phyloP scores from a whole-genome alignment of 2,797 vertebrate species.

The Squalus acanthias region DNA sequence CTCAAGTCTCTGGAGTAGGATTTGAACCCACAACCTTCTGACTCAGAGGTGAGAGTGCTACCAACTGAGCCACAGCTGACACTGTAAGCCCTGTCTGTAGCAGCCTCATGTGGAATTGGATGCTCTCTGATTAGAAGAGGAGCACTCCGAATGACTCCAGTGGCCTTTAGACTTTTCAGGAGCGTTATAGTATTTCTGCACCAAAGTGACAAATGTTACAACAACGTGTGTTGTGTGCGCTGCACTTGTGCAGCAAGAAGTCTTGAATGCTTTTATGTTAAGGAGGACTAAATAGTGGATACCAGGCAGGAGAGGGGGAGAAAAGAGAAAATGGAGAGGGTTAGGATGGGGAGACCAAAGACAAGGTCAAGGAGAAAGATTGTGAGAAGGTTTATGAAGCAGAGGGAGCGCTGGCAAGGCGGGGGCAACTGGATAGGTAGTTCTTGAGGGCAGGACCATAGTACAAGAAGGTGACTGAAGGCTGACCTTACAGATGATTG shows the following conservation, averaged over 20 bases:
- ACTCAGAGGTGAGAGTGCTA: too few species aligned
- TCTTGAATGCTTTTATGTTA: background rate
- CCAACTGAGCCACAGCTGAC: too few species aligned
- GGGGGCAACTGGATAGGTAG: background rate
- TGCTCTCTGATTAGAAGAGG: background rate
- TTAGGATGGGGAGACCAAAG: background rate
- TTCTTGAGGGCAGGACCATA: background rate
- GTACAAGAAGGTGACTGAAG: background rate
- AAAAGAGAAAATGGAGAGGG: background rate
- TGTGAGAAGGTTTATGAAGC: background rate
- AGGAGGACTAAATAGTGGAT: background rate
- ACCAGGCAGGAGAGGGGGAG: background rate
- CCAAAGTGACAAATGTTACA: background rate
- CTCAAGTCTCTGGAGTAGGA: too few species aligned
- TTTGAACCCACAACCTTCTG: too few species aligned
- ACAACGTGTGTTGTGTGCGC: background rate
- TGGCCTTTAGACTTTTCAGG: background rate
- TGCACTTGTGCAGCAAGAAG: background rate
- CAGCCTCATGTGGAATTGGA: background rate
- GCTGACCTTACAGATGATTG: background rate
- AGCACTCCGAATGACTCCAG: background rate
- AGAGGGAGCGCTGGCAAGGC: background rate
- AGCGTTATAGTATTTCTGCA: background rate
- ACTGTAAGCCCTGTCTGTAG: background rate
- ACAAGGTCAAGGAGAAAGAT: background rate